Conservation (phyloP, 2,113 vertebrate species). For the Origma solitaria region DNA sequence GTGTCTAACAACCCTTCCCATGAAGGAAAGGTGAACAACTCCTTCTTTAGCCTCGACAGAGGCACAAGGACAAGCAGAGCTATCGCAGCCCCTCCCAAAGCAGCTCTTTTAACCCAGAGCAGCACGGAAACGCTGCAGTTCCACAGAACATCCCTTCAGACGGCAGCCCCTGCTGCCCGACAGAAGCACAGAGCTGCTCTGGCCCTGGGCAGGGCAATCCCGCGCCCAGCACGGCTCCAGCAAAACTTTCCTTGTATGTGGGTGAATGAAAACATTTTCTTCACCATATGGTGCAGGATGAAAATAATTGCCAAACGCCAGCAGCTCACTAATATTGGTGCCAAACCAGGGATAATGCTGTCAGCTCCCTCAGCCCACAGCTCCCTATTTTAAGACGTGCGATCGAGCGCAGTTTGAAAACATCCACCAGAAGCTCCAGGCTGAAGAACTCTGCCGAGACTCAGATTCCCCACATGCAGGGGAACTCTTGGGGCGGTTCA, state of each 20-base stretch:
- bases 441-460: not conserved
- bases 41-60: not conserved
- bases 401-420: slow-evolving; percentile 44
- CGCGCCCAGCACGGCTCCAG: not conserved
- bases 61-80: not conserved
- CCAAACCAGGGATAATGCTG: slow-evolving; percentile 54
- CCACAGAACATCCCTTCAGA: rapidly evolving
- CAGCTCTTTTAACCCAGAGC: not conserved
- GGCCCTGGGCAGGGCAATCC: not conserved
- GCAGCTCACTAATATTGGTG: slow-evolving; percentile 61
- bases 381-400: not conserved
- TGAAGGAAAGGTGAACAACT: rapidly evolving
- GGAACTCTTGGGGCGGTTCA: not conserved
- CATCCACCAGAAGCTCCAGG: slow-evolving; percentile 2
- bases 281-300: slow-evolving; percentile 56
- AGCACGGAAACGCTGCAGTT: rapidly evolving
- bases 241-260: slow-evolving; percentile 31
- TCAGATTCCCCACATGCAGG: not conserved
- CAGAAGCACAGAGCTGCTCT: rapidly evolving
- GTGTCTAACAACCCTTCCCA: rapidly evolving
- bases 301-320: slow-evolving; percentile 67
- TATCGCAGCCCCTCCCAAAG: not conserved
- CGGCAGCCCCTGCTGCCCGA: not conserved
- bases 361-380: slow-evolving; percentile 30
- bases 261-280: slow-evolving; percentile 71